A percentile compares a stretch with the other conserved stretches of the same genome.
phyloP scores from a whole-genome alignment of 2,113 vertebrate genomes.

The Nesogale talazaci region DNA sequence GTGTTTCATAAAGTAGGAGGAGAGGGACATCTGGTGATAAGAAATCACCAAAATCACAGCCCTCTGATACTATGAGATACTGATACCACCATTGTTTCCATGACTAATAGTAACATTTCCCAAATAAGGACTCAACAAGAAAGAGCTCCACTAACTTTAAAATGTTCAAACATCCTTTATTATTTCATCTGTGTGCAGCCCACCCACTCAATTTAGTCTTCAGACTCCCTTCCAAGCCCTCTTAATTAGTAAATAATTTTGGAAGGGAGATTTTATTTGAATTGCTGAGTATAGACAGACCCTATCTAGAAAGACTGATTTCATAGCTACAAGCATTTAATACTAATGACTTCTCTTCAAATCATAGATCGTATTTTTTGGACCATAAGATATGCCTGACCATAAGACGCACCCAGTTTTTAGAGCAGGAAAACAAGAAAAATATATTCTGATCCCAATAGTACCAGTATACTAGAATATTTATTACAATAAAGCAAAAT shows the following conservation, averaged over 20 bases:
- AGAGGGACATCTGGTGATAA: constrained; percentile 71
- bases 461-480: too few relatives aligned
- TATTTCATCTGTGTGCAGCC: constrained; percentile 22
- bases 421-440: too few relatives aligned
- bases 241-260: constrained; percentile 23
- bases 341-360: too few relatives aligned
- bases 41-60: constrained; percentile 54
- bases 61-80: neutral
- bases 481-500: too few relatives aligned
- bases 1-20: neutral
- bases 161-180: constrained; percentile 22
- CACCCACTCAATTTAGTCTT: constrained; percentile 11
- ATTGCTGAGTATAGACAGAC: constrained; percentile 15
- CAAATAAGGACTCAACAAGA: neutral
- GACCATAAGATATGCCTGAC: too few relatives aligned
- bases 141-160: constrained; percentile 10
- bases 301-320: neutral
- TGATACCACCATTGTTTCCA: neutral
- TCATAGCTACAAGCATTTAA: neutral
- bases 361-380: too few relatives aligned
- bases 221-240: neutral
- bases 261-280: neutral
- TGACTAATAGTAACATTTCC: neutral
- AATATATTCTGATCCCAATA: too few relatives aligned
- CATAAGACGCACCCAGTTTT: too few relatives aligned